phyloP scores from a whole-genome alignment of 2,113 vertebrate genomes.

The Eulemur macaco region DNA sequence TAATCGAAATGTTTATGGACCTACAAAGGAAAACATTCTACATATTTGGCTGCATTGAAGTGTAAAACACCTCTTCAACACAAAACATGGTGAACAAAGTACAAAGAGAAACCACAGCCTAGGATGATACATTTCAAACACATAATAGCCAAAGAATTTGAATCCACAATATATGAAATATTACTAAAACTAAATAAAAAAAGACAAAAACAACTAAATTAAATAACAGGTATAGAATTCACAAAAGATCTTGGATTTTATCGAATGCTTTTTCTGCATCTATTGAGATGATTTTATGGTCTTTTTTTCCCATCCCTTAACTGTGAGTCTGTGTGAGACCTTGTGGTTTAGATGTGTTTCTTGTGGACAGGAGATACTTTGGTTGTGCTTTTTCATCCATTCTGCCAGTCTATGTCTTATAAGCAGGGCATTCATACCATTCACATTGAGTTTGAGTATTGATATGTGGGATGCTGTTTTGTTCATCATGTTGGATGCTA shows the following conservation, averaged over 20 bases:
- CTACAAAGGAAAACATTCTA: neutral
- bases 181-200: neutral
- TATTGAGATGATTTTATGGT: too few species aligned
- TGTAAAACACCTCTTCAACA: neutral
- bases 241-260: neutral
- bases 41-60: neutral
- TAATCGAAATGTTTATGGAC: neutral
- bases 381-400: too few species aligned
- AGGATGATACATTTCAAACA: neutral
- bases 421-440: too few species aligned
- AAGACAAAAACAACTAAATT: neutral
- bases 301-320: too few species aligned
- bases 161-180: neutral
- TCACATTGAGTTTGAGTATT: too few species aligned
- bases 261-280: too few species aligned
- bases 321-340: too few species aligned
- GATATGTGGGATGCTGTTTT: too few species aligned
- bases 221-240: neutral
- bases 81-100: neutral
- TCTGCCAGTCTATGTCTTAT: too few species aligned
- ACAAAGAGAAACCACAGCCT: neutral
- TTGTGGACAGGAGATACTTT: too few species aligned
- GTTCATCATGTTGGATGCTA: too few species aligned
- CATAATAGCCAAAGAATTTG: neutral
- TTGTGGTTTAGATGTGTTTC: too few species aligned